phyloP scores from a whole-genome alignment of 2,113 vertebrate species.

The Hystrix brachyura region DNA sequence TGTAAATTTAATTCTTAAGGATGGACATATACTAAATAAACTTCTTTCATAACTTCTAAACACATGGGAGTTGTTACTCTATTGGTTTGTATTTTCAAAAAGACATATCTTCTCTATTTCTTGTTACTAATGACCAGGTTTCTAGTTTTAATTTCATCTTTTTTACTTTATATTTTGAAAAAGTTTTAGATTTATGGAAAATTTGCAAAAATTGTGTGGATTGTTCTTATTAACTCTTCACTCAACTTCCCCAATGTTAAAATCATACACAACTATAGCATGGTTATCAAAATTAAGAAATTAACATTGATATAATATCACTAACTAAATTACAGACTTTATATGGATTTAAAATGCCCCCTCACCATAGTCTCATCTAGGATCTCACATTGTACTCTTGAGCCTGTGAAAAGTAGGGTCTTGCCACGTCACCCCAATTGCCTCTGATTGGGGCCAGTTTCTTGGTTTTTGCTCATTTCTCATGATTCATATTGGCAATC shows the following conservation, averaged over 20 bases:
- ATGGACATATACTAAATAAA: not conserved
- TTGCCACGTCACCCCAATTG: not conserved
- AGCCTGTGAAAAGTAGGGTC: not conserved
- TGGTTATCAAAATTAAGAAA: not conserved
- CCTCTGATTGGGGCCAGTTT: constrained; percentile 3
- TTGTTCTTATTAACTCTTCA: not conserved
- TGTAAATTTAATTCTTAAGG: not conserved
- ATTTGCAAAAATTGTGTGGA: not conserved
- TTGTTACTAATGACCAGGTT: not conserved
- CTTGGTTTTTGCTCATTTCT: not conserved
- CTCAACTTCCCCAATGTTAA: not conserved
- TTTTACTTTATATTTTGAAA: constrained; percentile 8
- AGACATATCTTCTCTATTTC: not conserved
- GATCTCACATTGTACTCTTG: not conserved
- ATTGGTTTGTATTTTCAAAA: constrained; percentile 8
- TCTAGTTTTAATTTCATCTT: not conserved
- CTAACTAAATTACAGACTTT: not conserved
- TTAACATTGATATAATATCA: not conserved
- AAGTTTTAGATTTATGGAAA: not conserved
- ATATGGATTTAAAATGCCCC: not conserved
- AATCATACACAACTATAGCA: not conserved
- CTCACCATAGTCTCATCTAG: too few species aligned
- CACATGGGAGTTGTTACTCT: not conserved
- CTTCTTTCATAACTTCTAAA: not conserved
- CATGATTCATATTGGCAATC: not conserved